phyloP scores from a whole-genome alignment of 2,797 vertebrate species.

The Arnoldichthys spilopterus region DNA sequence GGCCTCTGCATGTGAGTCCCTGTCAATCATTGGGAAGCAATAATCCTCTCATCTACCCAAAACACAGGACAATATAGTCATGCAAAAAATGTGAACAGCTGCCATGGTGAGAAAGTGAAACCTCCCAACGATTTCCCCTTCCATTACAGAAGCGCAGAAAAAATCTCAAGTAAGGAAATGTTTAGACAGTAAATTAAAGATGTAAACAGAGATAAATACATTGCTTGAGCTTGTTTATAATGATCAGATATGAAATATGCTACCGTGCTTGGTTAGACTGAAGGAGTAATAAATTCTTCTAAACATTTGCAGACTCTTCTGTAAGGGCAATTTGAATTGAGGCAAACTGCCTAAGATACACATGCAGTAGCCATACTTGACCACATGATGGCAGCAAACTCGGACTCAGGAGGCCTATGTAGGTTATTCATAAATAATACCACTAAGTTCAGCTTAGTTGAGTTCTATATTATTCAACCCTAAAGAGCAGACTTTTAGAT shows the following conservation, averaged over 20 bases:
- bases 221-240: not conserved
- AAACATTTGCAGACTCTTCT: not conserved
- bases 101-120: conserved; percentile 17
- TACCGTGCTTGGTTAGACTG: not conserved
- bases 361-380: not conserved
- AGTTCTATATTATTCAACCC: not conserved
- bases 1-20: not conserved
- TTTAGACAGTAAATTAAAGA: conserved; percentile 1
- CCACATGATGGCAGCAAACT: conserved; percentile 8
- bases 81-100: conserved; percentile 18
- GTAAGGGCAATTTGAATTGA: not conserved
- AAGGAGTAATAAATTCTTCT: not conserved
- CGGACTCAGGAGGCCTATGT: not conserved
- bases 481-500: not conserved
- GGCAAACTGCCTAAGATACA: too few relatives aligned
- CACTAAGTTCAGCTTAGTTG: not conserved
- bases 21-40: conserved; percentile 40
- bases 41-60: conserved; percentile 31
- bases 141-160: not conserved
- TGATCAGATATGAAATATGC: not conserved
- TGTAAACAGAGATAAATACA: not conserved
- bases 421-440: not conserved
- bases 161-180: not conserved
- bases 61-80: conserved; percentile 25
- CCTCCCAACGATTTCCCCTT: not conserved